phyloP scores from a whole-genome alignment of 2,888 invertebrate genomes.

The Athalia cordata region DNA sequence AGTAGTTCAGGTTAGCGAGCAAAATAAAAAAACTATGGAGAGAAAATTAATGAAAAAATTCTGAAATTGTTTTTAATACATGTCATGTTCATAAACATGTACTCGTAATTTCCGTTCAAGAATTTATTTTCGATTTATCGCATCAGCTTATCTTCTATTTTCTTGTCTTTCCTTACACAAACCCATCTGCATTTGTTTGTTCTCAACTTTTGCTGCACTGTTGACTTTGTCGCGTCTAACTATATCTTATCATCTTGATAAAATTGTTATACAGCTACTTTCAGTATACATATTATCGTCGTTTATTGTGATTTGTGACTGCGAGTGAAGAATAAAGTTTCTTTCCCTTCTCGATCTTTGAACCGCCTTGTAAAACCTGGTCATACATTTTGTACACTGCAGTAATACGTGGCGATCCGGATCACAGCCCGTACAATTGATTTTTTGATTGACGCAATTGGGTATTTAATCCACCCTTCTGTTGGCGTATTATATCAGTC shows the following conservation, averaged over 20 bases:
- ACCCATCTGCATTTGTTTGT: neutral
- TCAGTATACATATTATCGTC: neutral
- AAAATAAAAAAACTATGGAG: neutral
- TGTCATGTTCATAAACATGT: neutral
- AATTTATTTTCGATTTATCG: neutral
- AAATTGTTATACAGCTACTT: neutral
- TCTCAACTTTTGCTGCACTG: neutral
- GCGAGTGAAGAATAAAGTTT: neutral
- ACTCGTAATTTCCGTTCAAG: no score
- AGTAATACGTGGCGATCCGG: no score
- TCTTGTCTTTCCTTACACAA: neutral
- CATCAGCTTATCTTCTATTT: slow-evolving; percentile 14
- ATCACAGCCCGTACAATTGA: no score
- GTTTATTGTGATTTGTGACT: neutral
- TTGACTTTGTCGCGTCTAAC: neutral
- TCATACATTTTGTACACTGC: neutral
- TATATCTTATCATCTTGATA: slow-evolving; percentile 26
- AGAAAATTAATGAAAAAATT: no score
- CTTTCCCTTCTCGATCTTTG: neutral
- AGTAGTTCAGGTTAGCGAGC: neutral
- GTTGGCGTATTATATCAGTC: slow-evolving; percentile 15
- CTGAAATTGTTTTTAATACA: no score
- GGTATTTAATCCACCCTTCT: slow-evolving; percentile 20
- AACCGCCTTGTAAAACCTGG: no score
- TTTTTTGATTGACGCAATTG: slow-evolving; percentile 11